Evolutionary conservation across 2,888 invertebrate genomes (phyloP).

Genomic region (Acheta domesticus): DNA sequence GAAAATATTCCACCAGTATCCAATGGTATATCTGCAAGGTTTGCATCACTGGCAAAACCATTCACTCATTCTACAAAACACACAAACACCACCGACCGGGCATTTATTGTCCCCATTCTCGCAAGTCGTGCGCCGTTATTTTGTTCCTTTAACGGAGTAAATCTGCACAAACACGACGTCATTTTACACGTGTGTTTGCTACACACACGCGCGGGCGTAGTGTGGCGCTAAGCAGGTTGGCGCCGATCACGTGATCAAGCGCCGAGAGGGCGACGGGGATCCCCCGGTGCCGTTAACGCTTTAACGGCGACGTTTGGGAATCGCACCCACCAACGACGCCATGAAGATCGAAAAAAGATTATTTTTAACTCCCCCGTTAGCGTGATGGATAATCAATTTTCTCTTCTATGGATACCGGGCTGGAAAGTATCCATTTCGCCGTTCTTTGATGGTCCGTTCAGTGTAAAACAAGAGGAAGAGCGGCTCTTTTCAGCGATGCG

Average conservation of each 20-base stretch:
- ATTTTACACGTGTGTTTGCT: too few species aligned
- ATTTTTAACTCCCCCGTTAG: conserved; percentile 4
- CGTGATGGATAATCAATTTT: conserved; percentile 3
- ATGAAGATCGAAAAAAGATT: conserved; percentile 18
- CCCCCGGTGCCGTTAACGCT: not conserved
- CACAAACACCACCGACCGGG: too few species aligned
- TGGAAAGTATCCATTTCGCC: not conserved
- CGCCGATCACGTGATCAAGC: not conserved
- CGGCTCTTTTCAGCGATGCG: not conserved
- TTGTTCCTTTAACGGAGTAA: too few species aligned
- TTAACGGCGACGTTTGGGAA: not conserved
- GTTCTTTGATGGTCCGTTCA: not conserved
- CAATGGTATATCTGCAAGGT: too few species aligned
- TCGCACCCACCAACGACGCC: not conserved
- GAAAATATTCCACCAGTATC: too few species aligned
- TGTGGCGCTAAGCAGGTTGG: not conserved
- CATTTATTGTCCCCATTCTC: too few species aligned
- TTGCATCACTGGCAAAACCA: too few species aligned
- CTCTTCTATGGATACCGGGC: not conserved
- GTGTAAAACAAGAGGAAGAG: not conserved
- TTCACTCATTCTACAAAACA: too few species aligned
- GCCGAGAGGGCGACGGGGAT: not conserved
- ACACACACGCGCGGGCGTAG: too few species aligned
- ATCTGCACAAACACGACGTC: too few species aligned
- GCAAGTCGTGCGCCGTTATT: too few species aligned